Percentiles rank a stretch among this genome's conserved stretches.
These are phyloP conservation scores for Drosophila lini DNA, from an alignment of 1,140 invertebrate species.

Conservation along the genomic window DNA sequence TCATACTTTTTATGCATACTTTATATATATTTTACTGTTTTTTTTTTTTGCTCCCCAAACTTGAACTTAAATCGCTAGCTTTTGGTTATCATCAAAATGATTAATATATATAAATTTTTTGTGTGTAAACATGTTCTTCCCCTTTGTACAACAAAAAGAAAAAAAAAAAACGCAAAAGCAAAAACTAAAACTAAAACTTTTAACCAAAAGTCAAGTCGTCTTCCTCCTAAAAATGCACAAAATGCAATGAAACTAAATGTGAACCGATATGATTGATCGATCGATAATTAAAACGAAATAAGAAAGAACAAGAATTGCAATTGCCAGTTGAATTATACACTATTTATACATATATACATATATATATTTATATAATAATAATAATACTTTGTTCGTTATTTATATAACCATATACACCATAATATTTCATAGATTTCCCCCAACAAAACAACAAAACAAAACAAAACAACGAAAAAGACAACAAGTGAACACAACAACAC, in stretches of 20 bases:
- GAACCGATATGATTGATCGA: slow-evolving; percentile 19
- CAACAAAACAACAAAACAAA: slow-evolving; percentile 22
- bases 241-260: slow-evolving; percentile 18
- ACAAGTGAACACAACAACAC: slow-evolving; percentile 41
- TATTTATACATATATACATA: slow-evolving; percentile 33
- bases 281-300: slow-evolving; percentile 27
- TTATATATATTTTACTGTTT: slow-evolving; percentile 28
- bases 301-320: slow-evolving; percentile 41
- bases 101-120: slow-evolving; percentile 12
- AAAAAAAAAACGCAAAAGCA: slow-evolving; percentile 1
- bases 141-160: slow-evolving; percentile 62
- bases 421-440: slow-evolving; percentile 53
- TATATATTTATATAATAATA: slow-evolving; percentile 12
- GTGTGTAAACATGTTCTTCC: slow-evolving; percentile 51
- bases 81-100: slow-evolving; percentile 44
- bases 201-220: slow-evolving; percentile 41
- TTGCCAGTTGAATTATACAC: slow-evolving; percentile 65
- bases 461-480: slow-evolving; percentile 62
- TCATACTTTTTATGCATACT: slow-evolving; percentile 5
- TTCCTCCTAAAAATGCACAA: slow-evolving; percentile 46
- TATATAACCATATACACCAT: slow-evolving; percentile 46
- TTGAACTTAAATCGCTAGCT: slow-evolving; percentile 41
- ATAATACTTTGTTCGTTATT: slow-evolving; percentile 50
- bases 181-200: slow-evolving; percentile 9
- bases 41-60: slow-evolving; percentile 21